Base-by-base conservation (phyloP, 2,797 vertebrate genomes). In the Tympanoctomys barrerae region DNA sequence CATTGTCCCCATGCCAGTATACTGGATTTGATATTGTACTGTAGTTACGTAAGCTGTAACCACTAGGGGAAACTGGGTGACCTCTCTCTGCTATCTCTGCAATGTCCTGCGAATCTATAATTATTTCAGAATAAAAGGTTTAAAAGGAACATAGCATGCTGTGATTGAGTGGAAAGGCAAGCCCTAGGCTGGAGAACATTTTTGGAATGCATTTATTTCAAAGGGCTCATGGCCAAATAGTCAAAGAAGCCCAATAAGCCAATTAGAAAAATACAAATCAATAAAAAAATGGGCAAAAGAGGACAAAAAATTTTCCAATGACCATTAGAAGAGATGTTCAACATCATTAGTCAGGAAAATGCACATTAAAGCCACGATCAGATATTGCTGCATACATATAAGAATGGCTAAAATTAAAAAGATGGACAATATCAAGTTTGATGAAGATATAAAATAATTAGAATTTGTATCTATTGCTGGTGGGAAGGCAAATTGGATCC, bases 71-170 rank as follows among this genome's bases (percentile, higher is more conserved):
- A 86, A 77, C 21, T 46, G 49, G 52, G n/a, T 46, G 33, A 94
- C 75, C 33, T 80, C n/a, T 77, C 46, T 86, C 14, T 42, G 64
- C 39, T 70, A 5, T 54, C 33, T 75, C 33, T 57, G 33, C 26
- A 59, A 70, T 78, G 57, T 77, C 36, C 75, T 88, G 4, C 52
- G n/a, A 85, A 61, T 89, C 86, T 84, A 46, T 61, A 39, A 89
- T 94, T 83, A 82, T 54, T 94, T 88, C 64, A 80, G 90, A 94
- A 54, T 78, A n/a, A 75, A 62, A 83, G 85, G 46, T 14, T 57
- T 46, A 64, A 13, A 57, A 59, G 79, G n/a, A 64, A 33, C 57
- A 49, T 52, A 80, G 9, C 49, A 79, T 68, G 52, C 42, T 86
- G 42, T 71, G 64, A 79, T n/a, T 52, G 31, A 80, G 28, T 81